These are phyloP conservation scores for Anguilla obscura DNA, from an alignment of 2,797 vertebrate genomes.

Conservation along the genomic window DNA sequence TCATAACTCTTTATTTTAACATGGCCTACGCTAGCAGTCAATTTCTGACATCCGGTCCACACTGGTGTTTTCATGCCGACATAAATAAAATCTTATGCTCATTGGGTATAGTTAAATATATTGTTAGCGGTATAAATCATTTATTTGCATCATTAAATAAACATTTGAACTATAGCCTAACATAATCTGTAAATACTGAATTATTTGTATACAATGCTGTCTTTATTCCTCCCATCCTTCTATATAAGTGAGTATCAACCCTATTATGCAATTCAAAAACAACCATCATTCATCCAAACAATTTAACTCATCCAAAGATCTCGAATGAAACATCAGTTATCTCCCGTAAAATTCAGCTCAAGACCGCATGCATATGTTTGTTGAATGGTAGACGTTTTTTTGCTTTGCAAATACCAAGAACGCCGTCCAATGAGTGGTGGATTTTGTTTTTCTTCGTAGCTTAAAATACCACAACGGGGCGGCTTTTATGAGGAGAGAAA, in stretches of 20 bases:
- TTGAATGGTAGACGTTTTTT: not conserved
- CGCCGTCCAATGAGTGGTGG: conserved; percentile 30
- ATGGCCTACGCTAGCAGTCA: not conserved
- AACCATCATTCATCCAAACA: not conserved
- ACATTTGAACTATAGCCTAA: not conserved
- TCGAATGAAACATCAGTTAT: not conserved
- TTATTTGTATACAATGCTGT: not conserved
- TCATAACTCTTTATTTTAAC: not conserved
- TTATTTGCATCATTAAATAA: not conserved
- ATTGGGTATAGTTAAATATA: not conserved
- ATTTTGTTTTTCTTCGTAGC: conserved; percentile 45
- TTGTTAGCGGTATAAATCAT: not conserved
- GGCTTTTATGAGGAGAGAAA: conserved; percentile 56
- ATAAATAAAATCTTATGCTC: not conserved
- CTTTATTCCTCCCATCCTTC: not conserved
- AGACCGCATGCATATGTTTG: not conserved
- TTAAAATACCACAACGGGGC: conserved; percentile 51
- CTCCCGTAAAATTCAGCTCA: not conserved
- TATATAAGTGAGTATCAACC: not conserved
- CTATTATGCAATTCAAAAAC: not conserved
- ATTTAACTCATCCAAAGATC: not conserved
- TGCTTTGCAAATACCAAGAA: conserved; percentile 2
- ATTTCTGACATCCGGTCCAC: not conserved
- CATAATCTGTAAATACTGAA: not conserved
- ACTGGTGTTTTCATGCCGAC: not conserved